Percentiles rank a stretch among this genome's conserved stretches.
phyloP scores from a whole-genome alignment of 2,113 vertebrate genomes.

The Glaucidium brasilianum region DNA sequence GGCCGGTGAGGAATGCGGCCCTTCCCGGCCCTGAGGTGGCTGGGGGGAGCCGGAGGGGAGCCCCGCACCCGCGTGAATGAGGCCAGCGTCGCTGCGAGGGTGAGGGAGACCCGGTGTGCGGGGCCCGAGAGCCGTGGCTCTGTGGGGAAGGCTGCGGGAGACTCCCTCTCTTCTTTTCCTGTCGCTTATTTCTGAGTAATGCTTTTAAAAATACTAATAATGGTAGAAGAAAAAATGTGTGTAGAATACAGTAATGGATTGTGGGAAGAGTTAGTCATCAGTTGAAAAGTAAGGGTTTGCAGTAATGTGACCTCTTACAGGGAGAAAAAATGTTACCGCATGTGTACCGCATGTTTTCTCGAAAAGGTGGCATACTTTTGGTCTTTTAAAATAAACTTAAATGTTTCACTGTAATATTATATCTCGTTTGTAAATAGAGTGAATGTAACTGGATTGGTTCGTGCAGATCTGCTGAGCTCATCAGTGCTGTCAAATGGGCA shows the following conservation, averaged over 20 bases:
- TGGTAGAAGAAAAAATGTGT: not conserved
- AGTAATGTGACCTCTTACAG: not conserved
- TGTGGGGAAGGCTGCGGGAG: too few relatives aligned
- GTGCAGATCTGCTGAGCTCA: not conserved
- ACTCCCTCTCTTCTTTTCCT: accelerated
- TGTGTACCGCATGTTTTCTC: too few relatives aligned
- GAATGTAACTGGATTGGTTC: not conserved
- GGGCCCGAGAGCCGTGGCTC: not conserved
- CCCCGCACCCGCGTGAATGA: accelerated
- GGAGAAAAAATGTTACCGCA: accelerated
- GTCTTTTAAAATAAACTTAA: accelerated
- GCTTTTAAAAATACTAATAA: accelerated
- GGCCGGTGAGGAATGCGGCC: not conserved
- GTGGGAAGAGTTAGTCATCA: not conserved
- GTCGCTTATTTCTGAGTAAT: not conserved
- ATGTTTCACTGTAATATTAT: accelerated
- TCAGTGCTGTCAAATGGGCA: not conserved
- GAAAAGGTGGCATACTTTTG: accelerated
- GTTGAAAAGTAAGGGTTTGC: not conserved
- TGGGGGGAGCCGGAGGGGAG: not conserved
- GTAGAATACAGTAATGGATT: not conserved
- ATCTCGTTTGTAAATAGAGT: accelerated
- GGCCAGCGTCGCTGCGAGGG: not conserved
- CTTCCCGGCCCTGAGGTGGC: too few relatives aligned
- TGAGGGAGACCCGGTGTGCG: accelerated